Evolutionary conservation across 2,113 vertebrate genomes (phyloP).

Genomic region (Cranoglanis bouderius): DNA sequence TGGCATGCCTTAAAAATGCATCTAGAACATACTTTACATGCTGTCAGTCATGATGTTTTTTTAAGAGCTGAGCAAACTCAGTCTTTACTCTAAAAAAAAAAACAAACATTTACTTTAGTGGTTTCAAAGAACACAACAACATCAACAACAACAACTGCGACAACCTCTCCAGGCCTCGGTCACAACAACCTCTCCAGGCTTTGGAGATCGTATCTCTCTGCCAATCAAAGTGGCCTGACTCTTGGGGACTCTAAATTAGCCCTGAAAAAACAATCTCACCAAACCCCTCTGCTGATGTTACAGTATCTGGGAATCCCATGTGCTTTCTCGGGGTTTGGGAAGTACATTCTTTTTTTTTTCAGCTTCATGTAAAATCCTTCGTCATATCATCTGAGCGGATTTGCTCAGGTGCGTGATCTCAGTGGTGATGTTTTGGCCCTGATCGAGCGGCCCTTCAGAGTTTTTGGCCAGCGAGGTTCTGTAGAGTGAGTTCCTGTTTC

Average conservation of each 20-base stretch:
- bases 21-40: not conserved
- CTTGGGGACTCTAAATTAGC: not conserved
- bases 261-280: not conserved
- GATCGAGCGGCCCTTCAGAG: constrained; percentile 26
- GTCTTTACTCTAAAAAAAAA: not conserved
- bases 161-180: not conserved
- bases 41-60: not conserved
- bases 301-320: not conserved
- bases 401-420: constrained; percentile 34
- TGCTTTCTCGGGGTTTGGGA: not conserved
- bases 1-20: not conserved
- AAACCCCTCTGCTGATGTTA: not conserved
- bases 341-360: not conserved
- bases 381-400: constrained; percentile 40
- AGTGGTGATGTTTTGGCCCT: not conserved
- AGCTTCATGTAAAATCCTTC: not conserved
- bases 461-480: constrained; percentile 54
- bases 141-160: not conserved
- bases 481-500: constrained; percentile 17
- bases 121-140: not conserved
- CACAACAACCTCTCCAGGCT: not conserved
- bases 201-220: not conserved
- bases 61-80: not conserved
- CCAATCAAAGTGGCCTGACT: not conserved
- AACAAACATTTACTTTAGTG: not conserved